Conservation (phyloP, 1,140 invertebrate species). For the Lepidurus apus region DNA sequence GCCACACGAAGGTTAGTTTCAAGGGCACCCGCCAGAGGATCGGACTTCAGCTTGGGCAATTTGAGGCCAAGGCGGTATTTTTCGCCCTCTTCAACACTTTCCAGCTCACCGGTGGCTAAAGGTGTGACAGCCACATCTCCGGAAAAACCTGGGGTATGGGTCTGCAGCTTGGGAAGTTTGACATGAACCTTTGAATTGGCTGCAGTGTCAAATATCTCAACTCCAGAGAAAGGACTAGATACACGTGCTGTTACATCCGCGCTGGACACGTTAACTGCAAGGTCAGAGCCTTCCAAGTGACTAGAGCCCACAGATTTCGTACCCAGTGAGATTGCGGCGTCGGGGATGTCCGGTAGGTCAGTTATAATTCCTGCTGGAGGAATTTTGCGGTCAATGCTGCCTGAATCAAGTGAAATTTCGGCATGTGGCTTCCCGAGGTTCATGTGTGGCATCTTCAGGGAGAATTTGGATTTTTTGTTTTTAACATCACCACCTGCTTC, state of each 20-base stretch:
- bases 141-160: not conserved
- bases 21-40: not conserved
- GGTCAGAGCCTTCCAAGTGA: not conserved
- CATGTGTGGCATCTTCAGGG: not conserved
- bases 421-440: not conserved
- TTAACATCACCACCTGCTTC: slow-evolving; percentile 15
- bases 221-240: not conserved
- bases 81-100: not conserved
- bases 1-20: not conserved
- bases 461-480: slow-evolving; percentile 29
- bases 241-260: not conserved
- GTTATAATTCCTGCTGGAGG: not conserved
- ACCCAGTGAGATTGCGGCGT: not conserved
- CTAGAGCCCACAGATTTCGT: not conserved
- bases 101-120: not conserved
- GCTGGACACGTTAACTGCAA: not conserved
- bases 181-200: not conserved
- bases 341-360: not conserved
- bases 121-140: not conserved
- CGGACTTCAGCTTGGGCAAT: slow-evolving; percentile 27
- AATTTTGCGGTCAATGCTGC: not conserved
- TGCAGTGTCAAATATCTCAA: not conserved
- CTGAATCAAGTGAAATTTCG: not conserved
- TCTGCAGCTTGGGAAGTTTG: slow-evolving; percentile 14
- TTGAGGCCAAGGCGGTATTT: slow-evolving; percentile 29